Evolutionary conservation across 2,113 vertebrate species (phyloP), one percentile per base, ranked within the genome.

Genomic region (Pomatostomus ruficeps): DNA sequence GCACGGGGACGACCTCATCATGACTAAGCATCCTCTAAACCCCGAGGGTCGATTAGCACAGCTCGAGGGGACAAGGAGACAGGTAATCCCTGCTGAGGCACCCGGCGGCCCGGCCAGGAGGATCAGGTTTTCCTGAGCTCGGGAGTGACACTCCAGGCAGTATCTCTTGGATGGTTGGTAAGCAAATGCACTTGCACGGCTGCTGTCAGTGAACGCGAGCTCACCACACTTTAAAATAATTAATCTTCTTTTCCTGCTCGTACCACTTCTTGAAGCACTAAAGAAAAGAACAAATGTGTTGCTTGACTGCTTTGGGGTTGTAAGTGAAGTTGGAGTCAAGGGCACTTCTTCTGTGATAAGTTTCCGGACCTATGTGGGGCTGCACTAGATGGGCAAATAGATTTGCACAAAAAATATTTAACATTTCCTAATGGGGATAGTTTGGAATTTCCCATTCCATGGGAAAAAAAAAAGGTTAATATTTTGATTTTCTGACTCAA

Each of bases 181-280:
- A 66, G 67, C 54, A 76, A 89, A 93, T 28, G n/a, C 8, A 12
- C 66, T 78, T 5, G 23, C 49, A 14, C 13, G 7, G 38, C 9
- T 17, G 74, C 24, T 48, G 20, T n/a, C 0, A 0, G n/a, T 55
- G 73, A 92, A 26, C 38, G 4, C 0, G 1, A 48, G 24, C n/a
- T 81, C 63, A 43, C 13, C 59, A 4, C 1, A 5, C 42, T 52
- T 76, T 6, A 62, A 59, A 90, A 70, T 14, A 73, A 65, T 31
- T 12, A 38, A 18, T 51, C 52, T 57, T 29, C 18, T 71, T 46
- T 57, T 78, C 26, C 52, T 52, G 22, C 19, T 57, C 14, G 2
- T 33, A 19, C 16, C 31, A 3, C 0, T 6, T 35, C 49, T 91
- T 46, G 49, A 49, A 58, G 65, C 46, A n/a, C 7, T 48, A 23